Conservation (phyloP, 2,113 vertebrate genomes). For the Malaclemys terrapin region DNA sequence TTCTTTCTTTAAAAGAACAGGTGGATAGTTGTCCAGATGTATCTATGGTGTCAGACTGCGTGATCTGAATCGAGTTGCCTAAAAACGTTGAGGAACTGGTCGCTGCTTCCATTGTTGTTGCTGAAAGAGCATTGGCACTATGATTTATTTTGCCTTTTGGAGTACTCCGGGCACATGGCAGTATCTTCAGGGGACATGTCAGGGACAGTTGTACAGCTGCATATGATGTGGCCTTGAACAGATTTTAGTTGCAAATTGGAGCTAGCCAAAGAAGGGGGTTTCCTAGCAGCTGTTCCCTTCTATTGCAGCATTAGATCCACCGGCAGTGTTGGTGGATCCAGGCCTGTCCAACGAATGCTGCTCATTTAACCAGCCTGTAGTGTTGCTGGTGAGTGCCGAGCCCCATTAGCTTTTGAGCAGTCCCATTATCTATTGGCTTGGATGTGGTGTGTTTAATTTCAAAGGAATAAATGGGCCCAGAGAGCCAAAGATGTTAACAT, state of each 20-base stretch:
- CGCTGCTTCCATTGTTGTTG: no score
- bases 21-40: background rate
- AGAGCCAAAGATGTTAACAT: no score
- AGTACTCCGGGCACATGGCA: background rate
- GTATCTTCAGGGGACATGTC: background rate
- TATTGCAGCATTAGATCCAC: no score
- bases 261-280: background rate
- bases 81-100: background rate
- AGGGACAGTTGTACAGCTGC: no score
- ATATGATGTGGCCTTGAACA: background rate
- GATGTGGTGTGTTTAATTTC: no score
- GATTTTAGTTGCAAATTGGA: background rate
- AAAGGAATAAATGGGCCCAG: no score
- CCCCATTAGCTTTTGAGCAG: background rate
- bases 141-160: background rate
- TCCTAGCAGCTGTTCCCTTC: background rate
- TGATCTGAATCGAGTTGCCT: background rate
- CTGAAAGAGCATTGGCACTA: no score
- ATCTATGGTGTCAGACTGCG: background rate
- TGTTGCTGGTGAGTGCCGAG: background rate
- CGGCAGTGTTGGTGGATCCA: background rate
- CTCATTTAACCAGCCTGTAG: background rate
- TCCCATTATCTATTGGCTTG: background rate
- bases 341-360: background rate
- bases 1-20: background rate